Conservation (phyloP, 2,888 invertebrate species). For the Phalangium opilio region DNA sequence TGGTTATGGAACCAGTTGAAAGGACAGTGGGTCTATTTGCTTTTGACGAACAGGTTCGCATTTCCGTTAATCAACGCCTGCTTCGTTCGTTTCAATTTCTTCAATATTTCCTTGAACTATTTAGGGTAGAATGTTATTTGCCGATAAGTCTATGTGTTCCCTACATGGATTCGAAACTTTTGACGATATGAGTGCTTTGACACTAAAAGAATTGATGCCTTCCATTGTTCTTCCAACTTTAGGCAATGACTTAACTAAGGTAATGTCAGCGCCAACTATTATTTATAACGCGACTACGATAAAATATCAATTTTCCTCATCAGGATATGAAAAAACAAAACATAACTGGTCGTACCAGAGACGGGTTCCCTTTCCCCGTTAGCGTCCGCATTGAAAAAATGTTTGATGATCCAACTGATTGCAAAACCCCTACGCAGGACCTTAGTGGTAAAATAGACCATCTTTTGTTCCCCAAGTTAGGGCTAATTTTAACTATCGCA, state of each 20-base stretch:
- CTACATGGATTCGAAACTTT: constrained; percentile 27
- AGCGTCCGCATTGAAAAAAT: constrained; percentile 20
- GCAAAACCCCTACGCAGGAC: neutral
- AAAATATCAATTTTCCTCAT: too few relatives aligned
- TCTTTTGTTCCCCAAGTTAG: too few relatives aligned
- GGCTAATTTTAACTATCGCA: neutral
- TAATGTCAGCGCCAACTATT: too few relatives aligned
- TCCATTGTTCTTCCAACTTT: constrained; percentile 22
- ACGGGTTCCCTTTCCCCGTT: constrained; percentile 46
- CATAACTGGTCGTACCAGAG: constrained; percentile 47
- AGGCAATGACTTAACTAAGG: too few relatives aligned
- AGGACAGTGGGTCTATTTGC: constrained; percentile 41
- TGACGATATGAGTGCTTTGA: constrained; percentile 25
- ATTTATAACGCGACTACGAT: too few relatives aligned
- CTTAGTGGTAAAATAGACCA: neutral
- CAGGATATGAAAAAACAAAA: constrained; percentile 42
- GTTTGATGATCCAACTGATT: neutral
- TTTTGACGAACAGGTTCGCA: neutral
- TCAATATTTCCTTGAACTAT: constrained; percentile 11
- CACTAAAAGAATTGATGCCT: constrained; percentile 29
- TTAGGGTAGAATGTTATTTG: constrained; percentile 29
- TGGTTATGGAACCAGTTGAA: constrained; percentile 49
- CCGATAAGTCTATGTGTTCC: constrained; percentile 28
- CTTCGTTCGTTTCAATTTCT: too few relatives aligned
- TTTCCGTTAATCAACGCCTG: neutral